A percentile compares a stretch with the other conserved stretches of the same genome.
phyloP scores from a whole-genome alignment of 1,140 invertebrate genomes.

The Ladona fulva region DNA sequence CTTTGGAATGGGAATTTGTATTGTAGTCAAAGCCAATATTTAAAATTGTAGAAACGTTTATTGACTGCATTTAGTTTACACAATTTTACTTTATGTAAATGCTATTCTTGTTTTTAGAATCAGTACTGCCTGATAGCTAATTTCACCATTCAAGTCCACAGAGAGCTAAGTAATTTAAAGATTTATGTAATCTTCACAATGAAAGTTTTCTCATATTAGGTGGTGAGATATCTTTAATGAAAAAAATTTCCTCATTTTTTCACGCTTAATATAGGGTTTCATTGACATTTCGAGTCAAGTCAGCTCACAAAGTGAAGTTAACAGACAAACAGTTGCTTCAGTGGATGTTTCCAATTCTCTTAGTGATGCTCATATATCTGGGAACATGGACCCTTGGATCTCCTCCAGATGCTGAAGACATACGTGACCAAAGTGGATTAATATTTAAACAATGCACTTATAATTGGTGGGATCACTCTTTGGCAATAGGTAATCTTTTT shows the following conservation, averaged over 20 bases:
- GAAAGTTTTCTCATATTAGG: not conserved
- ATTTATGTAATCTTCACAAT: too few relatives aligned
- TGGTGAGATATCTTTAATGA: not conserved
- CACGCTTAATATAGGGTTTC: slow-evolving; percentile 67
- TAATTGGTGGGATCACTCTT: slow-evolving; percentile 88
- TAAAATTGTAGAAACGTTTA: too few relatives aligned
- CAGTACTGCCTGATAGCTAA: too few relatives aligned
- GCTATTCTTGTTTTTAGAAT: too few relatives aligned
- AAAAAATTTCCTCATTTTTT: slow-evolving; percentile 10
- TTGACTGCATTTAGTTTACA: too few relatives aligned
- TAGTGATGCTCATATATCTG: slow-evolving; percentile 81
- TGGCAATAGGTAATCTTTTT: slow-evolving; percentile 60
- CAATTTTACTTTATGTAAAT: too few relatives aligned
- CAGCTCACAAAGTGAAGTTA: slow-evolving; percentile 82
- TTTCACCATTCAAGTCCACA: too few relatives aligned
- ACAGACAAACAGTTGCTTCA: slow-evolving; percentile 84
- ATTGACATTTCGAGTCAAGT: slow-evolving; percentile 86
- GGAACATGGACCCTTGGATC: slow-evolving; percentile 80
- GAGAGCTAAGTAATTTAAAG: too few relatives aligned
- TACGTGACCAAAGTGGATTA: slow-evolving; percentile 60
- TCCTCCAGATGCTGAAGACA: slow-evolving; percentile 65
- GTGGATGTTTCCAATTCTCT: slow-evolving; percentile 80
- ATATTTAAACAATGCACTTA: slow-evolving; percentile 82
- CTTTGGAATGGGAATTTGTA: too few relatives aligned
- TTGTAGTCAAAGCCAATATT: too few relatives aligned